These are phyloP conservation scores for Suricata suricatta DNA, from an alignment of 2,113 vertebrate genomes.

Conservation along the genomic window DNA sequence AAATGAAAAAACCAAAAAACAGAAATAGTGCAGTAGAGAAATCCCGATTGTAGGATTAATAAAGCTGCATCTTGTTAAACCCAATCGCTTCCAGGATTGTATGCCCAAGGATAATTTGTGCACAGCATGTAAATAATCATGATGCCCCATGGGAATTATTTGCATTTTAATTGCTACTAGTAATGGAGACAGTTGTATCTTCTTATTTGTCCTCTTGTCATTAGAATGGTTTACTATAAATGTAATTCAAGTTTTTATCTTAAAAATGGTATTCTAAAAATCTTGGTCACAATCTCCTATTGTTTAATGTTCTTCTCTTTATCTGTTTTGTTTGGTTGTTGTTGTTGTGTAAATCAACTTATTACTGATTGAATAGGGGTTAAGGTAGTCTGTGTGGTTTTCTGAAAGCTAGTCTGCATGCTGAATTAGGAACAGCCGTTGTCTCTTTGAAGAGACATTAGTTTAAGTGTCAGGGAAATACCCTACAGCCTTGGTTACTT, in stretches of 20 bases:
- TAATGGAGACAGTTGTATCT: not conserved
- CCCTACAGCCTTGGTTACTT: conserved; percentile 8
- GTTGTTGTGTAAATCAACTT: not conserved
- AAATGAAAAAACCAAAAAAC: not conserved
- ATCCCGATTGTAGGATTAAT: not conserved
- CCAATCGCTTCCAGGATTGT: not conserved
- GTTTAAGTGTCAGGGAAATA: not conserved
- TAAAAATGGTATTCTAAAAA: conserved; percentile 17
- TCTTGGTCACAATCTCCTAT: not conserved
- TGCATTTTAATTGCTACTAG: conserved; percentile 20
- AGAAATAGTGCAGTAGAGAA: conserved; percentile 27
- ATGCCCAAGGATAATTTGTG: conserved; percentile 29
- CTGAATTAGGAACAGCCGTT: not conserved
- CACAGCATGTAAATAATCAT: not conserved
- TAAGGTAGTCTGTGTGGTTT: not conserved
- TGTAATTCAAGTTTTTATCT: not conserved
- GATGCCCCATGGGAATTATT: not conserved
- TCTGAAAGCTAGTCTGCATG: conserved; percentile 18
- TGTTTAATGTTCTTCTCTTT: not conserved
- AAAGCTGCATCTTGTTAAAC: conserved; percentile 8
- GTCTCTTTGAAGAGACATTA: conserved; percentile 17
- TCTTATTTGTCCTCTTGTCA: not conserved
- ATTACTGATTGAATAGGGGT: not conserved
- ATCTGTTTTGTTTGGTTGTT: not conserved
- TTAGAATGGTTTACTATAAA: conserved; percentile 2